Percentiles rank a stretch among this genome's conserved stretches.
phyloP scores from a whole-genome alignment of 92 coral and sea anemone species.

The Phenganax marumi region DNA sequence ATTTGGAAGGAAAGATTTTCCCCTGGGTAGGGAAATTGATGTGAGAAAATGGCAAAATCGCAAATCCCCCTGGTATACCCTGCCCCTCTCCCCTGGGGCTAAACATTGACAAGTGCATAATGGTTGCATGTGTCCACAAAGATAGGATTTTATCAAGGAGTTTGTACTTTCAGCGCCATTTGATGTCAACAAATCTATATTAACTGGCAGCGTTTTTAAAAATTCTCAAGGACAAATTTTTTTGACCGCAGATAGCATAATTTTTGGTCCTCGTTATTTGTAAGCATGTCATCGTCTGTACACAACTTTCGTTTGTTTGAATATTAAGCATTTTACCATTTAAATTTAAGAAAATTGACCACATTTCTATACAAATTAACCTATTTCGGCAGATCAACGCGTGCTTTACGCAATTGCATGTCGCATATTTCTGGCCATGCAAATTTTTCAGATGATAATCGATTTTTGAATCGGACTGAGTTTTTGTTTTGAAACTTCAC shows the following conservation, averaged over 20 bases:
- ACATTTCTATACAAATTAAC: constrained; percentile 2
- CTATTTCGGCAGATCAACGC: constrained; percentile 9
- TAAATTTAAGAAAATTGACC: constrained; percentile 10
- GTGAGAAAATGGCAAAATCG: constrained; percentile 27
- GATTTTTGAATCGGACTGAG: too few species aligned
- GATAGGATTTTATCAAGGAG: not conserved
- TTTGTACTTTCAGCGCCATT: not conserved
- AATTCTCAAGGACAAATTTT: constrained; percentile 10
- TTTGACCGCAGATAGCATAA: not conserved
- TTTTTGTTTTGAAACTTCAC: too few species aligned
- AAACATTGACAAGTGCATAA: not conserved
- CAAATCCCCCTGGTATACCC: constrained; percentile 17
- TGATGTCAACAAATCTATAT: not conserved
- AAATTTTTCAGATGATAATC: too few species aligned
- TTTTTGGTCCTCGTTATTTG: constrained; percentile 1
- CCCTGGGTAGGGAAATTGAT: constrained; percentile 46
- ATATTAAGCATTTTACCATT: constrained; percentile 1
- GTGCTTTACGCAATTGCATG: constrained; percentile 17
- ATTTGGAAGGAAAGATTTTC: constrained; percentile 15
- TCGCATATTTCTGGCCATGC: constrained; percentile 30
- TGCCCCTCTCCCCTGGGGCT: constrained; percentile 15
- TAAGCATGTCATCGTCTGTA: constrained; percentile 1
- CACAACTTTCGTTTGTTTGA: constrained; percentile 16
- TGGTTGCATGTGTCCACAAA: not conserved
- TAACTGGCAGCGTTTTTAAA: not conserved